Evolutionary conservation across 2,797 vertebrate species (phyloP), one percentile per base, ranked within the genome.

Genomic region (Leucoraja ocellata): DNA sequence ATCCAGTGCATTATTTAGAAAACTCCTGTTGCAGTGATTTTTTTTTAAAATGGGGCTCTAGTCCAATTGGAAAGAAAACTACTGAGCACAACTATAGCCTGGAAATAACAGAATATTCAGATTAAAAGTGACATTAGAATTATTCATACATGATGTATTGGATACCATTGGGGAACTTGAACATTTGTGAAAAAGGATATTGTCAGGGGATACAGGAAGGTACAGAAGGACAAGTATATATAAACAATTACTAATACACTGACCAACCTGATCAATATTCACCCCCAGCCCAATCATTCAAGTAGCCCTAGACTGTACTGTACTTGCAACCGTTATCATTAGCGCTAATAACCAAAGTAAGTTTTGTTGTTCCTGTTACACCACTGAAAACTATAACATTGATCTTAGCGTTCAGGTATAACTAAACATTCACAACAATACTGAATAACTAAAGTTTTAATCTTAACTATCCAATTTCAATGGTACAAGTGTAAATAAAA

Each of bases 1-100:
- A 91, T 68, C 65, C 36, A 91, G 36, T 91, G 84, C 63, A 90
- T 68, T 68, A 1, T 90, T 18, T 68, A 13, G 63, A 90, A 90
- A 28, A 39, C 63, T 65, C 86, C n/a, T 0, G 32, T 90, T 71
- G 32, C 14, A 21, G 36, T 73, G 39, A 73, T 73, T 54, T 46
- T 91, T 91, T 13, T 39, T 25, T 6, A 91, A 74, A 10, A 9
- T 1, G 74, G 68, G 11, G 18, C 32, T 74, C 39, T 18, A 25
- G 39, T 46, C 8, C 7, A 91, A 23, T 2, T 16, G n/a, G 65
- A 73, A 25, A 25, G 23, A 61, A 39, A 71, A 63, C 6, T 9
- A 39, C 18, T 25, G 65, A 23, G 8, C 71, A 36, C 23, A 54
- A 25, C 4, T 39, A 28, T 18, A 21, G 86, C n/a, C 63, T 91